Evolutionary conservation across 2,113 vertebrate species (phyloP).

Genomic region (Plecturocebus donacophilus): DNA sequence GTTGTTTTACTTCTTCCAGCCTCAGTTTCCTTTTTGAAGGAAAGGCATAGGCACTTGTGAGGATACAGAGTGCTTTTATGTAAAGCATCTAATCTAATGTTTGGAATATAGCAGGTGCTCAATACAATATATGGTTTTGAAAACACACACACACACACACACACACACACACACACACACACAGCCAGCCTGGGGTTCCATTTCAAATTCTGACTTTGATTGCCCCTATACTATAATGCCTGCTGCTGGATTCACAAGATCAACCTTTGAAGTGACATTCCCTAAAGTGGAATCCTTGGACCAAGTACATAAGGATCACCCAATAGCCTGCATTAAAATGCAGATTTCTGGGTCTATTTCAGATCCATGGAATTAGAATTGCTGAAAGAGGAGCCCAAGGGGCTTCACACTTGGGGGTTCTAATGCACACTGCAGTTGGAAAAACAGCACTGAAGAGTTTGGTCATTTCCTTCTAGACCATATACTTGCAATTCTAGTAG

Average conservation of each 20-base stretch:
- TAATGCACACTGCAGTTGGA: neutral
- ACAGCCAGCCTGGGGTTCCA: neutral
- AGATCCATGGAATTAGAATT: neutral
- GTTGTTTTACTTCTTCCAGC: neutral
- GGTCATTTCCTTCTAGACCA: neutral
- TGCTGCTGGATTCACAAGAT: neutral
- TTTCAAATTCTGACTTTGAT: neutral
- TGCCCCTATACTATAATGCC: neutral
- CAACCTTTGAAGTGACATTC: neutral
- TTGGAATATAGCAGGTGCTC: neutral
- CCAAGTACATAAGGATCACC: neutral
- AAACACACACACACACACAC: neutral
- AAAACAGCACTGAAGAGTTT: neutral
- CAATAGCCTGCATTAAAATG: neutral
- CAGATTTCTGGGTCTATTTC: neutral
- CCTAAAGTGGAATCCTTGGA: neutral
- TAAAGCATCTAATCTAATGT: neutral
- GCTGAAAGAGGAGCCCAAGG: neutral
- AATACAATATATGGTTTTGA: neutral
- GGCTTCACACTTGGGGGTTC: neutral
- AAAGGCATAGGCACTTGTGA: neutral
- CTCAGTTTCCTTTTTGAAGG: conserved; percentile 42
- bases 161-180: neutral
- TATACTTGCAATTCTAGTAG: neutral
- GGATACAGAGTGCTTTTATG: neutral